phyloP scores from a whole-genome alignment of 2,113 vertebrate species.

The Epinephelus moara region DNA sequence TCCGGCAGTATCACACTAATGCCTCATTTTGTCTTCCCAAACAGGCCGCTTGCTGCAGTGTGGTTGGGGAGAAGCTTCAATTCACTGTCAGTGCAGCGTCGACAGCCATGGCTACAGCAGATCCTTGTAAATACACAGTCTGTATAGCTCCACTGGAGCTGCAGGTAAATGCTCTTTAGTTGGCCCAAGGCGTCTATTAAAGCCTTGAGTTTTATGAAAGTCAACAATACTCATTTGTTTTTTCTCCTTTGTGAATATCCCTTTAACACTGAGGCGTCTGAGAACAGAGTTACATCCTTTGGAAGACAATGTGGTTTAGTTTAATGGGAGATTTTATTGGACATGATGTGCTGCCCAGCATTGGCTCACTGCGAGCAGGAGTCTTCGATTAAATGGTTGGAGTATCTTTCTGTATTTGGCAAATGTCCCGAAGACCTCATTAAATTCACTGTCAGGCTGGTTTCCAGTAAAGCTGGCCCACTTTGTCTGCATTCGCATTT shows the following conservation, averaged over 20 bases:
- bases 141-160: conserved; percentile 88
- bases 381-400: conserved; percentile 54
- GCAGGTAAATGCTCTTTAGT: conserved; percentile 85
- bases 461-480: conserved; percentile 18
- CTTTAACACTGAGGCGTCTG: not conserved
- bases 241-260: not conserved
- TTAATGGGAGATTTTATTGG: conserved; percentile 61
- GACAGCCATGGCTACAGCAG: not conserved
- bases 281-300: conserved; percentile 4
- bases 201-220: not conserved
- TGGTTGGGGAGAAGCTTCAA: conserved; percentile 86
- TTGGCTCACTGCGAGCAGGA: conserved; percentile 42
- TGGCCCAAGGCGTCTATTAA: not conserved
- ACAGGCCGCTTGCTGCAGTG: conserved; percentile 89
- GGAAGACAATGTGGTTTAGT: conserved; percentile 37
- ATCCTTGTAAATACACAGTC: conserved; percentile 81
- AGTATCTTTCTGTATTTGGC: conserved; percentile 46
- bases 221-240: not conserved
- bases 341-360: conserved; percentile 41
- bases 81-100: conserved; percentile 83
- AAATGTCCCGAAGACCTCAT: conserved; percentile 50
- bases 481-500: conserved; percentile 26
- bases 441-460: conserved; percentile 50
- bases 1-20: not conserved
- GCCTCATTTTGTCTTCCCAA: conserved; percentile 42